Evolutionary conservation across 2,888 invertebrate genomes (phyloP).

Genomic region (Euclidia mi): DNA sequence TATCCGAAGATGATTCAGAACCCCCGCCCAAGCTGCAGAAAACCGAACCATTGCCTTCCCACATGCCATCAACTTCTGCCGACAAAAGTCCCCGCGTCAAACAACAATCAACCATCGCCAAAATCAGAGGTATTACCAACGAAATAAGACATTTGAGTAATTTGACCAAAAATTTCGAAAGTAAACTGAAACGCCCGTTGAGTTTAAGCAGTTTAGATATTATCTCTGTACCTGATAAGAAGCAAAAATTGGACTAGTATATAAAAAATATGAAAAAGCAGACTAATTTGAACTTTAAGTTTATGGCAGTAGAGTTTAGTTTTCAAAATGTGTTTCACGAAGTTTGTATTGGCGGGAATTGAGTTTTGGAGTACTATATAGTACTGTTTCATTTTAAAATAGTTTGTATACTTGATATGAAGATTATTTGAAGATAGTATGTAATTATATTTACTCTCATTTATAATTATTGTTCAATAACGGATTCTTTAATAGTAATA

Average conservation of each 20-base stretch:
- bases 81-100: conserved; percentile 53
- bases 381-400: too few species aligned
- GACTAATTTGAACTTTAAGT: too few species aligned
- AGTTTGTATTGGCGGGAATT: too few species aligned
- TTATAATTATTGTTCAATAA: too few species aligned
- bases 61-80: conserved; percentile 55
- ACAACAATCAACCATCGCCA: conserved; percentile 64
- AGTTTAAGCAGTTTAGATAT: conserved; percentile 41
- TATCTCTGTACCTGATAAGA: conserved; percentile 65
- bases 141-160: conserved; percentile 72
- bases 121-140: conserved; percentile 74
- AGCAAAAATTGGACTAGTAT: conserved; percentile 68
- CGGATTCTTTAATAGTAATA: too few species aligned
- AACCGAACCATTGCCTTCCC: conserved; percentile 39
- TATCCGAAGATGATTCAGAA: conserved; percentile 70
- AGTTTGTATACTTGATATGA: too few species aligned
- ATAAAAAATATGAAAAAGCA: too few species aligned
- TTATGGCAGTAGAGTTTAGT: conserved; percentile 9
- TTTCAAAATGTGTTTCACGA: too few species aligned
- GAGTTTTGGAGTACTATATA: too few species aligned
- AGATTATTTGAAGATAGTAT: neutral
- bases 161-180: conserved; percentile 63
- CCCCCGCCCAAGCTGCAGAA: conserved; percentile 60
- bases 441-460: neutral
- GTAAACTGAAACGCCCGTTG: conserved; percentile 66